Percentiles rank a stretch among this genome's conserved stretches.
These are phyloP conservation scores for Dyspetes luteomarginatus DNA, from an alignment of 2,888 invertebrate species.

Conservation along the genomic window DNA sequence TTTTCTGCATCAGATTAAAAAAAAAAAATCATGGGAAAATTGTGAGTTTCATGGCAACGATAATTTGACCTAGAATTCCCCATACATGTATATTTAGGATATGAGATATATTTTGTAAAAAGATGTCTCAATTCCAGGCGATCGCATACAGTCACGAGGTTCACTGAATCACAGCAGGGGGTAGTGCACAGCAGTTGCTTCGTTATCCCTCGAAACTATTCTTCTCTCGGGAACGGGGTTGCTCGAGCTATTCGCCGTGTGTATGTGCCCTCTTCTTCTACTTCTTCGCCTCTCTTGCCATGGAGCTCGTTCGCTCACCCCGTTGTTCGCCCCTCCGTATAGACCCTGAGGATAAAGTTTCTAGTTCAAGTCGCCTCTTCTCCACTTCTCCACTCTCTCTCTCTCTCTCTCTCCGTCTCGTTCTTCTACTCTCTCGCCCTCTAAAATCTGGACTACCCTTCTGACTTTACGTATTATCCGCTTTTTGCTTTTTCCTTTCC, in stretches of 20 bases:
- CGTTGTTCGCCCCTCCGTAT: conserved; percentile 32
- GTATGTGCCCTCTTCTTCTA: conserved; percentile 40
- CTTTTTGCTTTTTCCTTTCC: conserved; percentile 40
- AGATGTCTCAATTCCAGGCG: conserved; percentile 54
- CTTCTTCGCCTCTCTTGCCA: conserved; percentile 1
- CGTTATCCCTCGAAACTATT: conserved; percentile 60
- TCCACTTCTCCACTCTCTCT: conserved; percentile 35
- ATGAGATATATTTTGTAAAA: conserved; percentile 42
- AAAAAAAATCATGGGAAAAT: too few species aligned
- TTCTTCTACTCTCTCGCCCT: conserved; percentile 13
- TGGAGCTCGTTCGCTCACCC: not conserved
- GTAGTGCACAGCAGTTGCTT: conserved; percentile 43
- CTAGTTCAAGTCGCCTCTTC: conserved; percentile 55
- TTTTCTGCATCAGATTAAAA: too few species aligned
- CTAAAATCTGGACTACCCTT: conserved; percentile 19
- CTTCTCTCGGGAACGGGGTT: conserved; percentile 42
- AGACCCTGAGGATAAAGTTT: conserved; percentile 59
- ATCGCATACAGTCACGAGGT: conserved; percentile 42
- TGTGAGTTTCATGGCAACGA: too few species aligned
- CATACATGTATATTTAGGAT: conserved; percentile 33
- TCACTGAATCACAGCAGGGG: conserved; percentile 10
- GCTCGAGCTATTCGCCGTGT: conserved; percentile 14
- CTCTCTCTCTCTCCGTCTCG: conserved; percentile 34
- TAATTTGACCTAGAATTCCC: not conserved
- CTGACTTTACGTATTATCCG: conserved; percentile 54